A percentile compares a stretch with the other conserved stretches of the same genome.
These are phyloP conservation scores for Apantesis nais DNA, from an alignment of 2,888 invertebrate species.

Conservation along the genomic window DNA sequence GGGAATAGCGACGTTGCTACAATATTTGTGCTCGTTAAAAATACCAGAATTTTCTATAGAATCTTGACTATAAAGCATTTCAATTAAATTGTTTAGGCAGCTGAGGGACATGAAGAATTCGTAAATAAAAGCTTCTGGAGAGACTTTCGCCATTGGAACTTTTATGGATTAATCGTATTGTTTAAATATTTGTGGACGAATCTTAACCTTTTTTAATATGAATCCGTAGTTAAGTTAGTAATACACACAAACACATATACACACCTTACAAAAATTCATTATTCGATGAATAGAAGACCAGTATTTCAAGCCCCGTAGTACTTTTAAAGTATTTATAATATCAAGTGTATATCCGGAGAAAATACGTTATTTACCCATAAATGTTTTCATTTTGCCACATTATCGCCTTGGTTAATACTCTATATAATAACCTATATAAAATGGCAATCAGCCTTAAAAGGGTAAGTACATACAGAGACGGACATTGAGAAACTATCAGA, in stretches of 20 bases:
- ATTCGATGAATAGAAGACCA: no score
- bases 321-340: no score
- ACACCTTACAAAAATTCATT: no score
- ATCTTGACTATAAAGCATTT: slow-evolving; percentile 37
- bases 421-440: background rate
- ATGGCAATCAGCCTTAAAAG: background rate
- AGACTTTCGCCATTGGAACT: background rate
- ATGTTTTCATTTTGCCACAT: no score
- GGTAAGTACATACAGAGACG: background rate
- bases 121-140: background rate
- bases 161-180: background rate
- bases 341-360: no score
- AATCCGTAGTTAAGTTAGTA: no score
- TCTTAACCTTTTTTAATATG: background rate
- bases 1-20: slow-evolving; percentile 44
- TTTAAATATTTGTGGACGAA: background rate
- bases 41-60: slow-evolving; percentile 38
- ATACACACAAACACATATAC: no score
- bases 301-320: no score
- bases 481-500: background rate
- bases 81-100: slow-evolving; percentile 33
- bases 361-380: no score
- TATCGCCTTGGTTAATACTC: background rate
- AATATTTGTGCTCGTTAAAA: slow-evolving; percentile 57
- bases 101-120: slow-evolving; percentile 10